Percentiles rank a stretch among this genome's conserved stretches.
Evolutionary conservation across 2,888 invertebrate species (phyloP).

Genomic region (Eledona agricola): DNA sequence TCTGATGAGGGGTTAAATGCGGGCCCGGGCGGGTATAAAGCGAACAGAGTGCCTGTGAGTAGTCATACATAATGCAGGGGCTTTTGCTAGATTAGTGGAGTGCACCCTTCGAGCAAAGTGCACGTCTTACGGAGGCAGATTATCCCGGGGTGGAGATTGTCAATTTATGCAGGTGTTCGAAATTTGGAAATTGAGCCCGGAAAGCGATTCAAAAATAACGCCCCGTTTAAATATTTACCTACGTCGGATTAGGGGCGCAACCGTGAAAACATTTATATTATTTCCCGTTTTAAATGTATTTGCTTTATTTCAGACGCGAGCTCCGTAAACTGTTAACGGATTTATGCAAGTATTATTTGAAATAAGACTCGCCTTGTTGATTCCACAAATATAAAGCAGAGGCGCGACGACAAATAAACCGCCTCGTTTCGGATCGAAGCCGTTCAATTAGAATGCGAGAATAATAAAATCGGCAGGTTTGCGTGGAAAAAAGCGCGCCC

Average conservation of each 20-base stretch:
- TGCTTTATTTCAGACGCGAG: slow-evolving; percentile 29
- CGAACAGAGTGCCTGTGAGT: slow-evolving; percentile 28
- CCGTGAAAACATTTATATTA: slow-evolving; percentile 30
- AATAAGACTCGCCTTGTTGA: slow-evolving; percentile 26
- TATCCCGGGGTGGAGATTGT: slow-evolving; percentile 18
- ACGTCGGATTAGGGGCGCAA: slow-evolving; percentile 15
- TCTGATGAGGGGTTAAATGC: slow-evolving; percentile 13
- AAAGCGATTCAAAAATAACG: slow-evolving; percentile 11
- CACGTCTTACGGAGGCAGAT: slow-evolving; percentile 22
- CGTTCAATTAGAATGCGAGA: slow-evolving; percentile 19
- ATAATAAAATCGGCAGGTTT: slow-evolving; percentile 21
- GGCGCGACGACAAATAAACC: slow-evolving; percentile 14
- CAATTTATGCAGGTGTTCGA: slow-evolving; percentile 23
- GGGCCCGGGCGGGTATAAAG: slow-evolving; percentile 19
- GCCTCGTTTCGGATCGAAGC: neutral
- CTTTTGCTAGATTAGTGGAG: slow-evolving; percentile 31
- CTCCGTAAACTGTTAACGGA: slow-evolving; percentile 33
- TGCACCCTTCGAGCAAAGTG: slow-evolving; percentile 27
- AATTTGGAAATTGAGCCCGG: slow-evolving; percentile 6
- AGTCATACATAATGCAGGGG: slow-evolving; percentile 34
- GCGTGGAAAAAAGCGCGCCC: slow-evolving; percentile 37
- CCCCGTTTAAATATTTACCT: slow-evolving; percentile 26
- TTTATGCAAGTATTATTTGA: slow-evolving; percentile 35
- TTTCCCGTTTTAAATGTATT: slow-evolving; percentile 23
- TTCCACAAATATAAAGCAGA: slow-evolving; percentile 24